Percentiles rank a stretch among this genome's conserved stretches.
phyloP scores from a whole-genome alignment of 1,140 invertebrate species.

The Andrena cerasifolii region DNA sequence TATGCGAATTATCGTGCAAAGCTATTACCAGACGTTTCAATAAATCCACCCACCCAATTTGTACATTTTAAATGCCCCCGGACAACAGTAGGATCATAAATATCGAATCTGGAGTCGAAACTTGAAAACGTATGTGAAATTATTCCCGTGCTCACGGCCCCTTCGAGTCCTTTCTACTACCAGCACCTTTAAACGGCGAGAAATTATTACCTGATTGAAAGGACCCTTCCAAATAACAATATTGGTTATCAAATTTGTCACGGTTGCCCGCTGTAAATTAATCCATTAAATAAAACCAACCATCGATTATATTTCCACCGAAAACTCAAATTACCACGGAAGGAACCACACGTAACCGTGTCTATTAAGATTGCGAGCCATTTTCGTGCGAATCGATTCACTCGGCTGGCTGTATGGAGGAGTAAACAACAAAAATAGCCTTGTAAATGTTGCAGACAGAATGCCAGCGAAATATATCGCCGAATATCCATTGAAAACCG shows the following conservation, averaged over 20 bases:
- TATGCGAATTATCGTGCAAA: neutral
- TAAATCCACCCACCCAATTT: neutral
- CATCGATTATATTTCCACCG: too few species aligned
- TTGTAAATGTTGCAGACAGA: neutral
- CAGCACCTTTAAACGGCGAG: too few species aligned
- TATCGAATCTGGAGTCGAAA: neutral
- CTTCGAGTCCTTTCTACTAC: neutral
- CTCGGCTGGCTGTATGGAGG: neutral
- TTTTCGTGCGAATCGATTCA: neutral
- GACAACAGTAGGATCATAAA: neutral
- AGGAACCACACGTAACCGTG: neutral
- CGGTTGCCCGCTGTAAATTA: neutral
- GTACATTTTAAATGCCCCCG: neutral
- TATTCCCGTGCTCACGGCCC: too few species aligned
- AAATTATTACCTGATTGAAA: neutral
- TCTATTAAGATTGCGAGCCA: neutral
- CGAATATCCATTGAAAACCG: neutral
- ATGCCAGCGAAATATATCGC: slow-evolving; percentile 2
- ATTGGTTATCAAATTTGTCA: neutral
- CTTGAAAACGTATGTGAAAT: neutral
- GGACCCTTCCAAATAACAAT: too few species aligned
- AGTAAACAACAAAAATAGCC: neutral
- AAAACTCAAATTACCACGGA: neutral
- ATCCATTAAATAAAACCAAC: neutral
- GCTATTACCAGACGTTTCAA: rapidly evolving